phyloP scores from a whole-genome alignment of 2,797 vertebrate genomes.

The Thamnophis elegans region DNA sequence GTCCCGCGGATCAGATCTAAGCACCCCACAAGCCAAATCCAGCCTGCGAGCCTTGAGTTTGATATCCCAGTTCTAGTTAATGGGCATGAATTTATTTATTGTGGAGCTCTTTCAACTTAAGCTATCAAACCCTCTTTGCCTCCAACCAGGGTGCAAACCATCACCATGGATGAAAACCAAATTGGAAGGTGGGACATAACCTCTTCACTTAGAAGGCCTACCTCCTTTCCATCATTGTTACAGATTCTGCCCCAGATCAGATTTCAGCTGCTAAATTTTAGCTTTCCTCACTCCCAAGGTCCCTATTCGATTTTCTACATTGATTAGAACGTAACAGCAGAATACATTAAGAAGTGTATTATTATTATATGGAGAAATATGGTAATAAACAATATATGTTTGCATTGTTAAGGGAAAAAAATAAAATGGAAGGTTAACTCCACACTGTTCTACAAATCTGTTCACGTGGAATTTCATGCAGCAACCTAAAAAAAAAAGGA shows the following conservation, averaged over 20 bases:
- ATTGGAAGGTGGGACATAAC: not conserved
- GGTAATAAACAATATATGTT: not conserved
- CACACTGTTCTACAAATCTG: not conserved
- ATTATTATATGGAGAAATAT: not conserved
- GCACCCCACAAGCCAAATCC: no score
- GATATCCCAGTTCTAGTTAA: no score
- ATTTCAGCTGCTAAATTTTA: not conserved
- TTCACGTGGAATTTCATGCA: not conserved
- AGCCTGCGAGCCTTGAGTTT: rapidly evolving
- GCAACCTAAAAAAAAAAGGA: not conserved
- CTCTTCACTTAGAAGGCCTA: not conserved
- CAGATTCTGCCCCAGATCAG: not conserved
- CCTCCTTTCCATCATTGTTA: not conserved
- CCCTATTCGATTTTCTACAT: not conserved
- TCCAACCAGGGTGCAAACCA: not conserved
- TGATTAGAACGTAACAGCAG: not conserved
- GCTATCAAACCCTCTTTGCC: not conserved
- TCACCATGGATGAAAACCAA: not conserved
- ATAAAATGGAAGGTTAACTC: not conserved
- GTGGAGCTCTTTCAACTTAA: not conserved
- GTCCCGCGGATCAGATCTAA: no score
- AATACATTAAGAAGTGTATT: not conserved
- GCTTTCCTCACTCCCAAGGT: not conserved
- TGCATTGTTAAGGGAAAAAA: not conserved
- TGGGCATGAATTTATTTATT: not conserved